Percentiles rank a stretch among this genome's conserved stretches.
Conservation (phyloP, 2,113 vertebrate species). For the Meleagris gallopavo region DNA sequence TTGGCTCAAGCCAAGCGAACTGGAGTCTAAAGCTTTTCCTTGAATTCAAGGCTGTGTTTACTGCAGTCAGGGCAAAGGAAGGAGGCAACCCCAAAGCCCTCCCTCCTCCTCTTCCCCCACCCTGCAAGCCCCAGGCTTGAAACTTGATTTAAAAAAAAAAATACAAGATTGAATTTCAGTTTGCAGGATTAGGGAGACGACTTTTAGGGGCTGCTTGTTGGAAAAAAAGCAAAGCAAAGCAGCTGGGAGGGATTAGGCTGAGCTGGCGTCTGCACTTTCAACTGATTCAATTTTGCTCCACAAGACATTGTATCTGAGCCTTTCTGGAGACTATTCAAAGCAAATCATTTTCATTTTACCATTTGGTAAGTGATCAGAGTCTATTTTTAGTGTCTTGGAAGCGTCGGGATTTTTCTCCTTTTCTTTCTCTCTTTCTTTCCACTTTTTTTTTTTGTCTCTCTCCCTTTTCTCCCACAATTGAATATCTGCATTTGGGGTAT, state of each 20-base stretch:
- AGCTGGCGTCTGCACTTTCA: constrained; percentile 77
- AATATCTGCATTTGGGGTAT: constrained; percentile 34
- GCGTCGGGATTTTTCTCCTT: neutral
- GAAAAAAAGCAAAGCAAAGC: constrained; percentile 75
- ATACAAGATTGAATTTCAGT: constrained; percentile 80
- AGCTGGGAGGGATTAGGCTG: constrained; percentile 80
- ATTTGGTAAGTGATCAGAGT: constrained; percentile 71
- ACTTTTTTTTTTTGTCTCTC: neutral
- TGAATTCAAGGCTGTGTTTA: constrained; percentile 79
- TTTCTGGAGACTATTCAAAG: constrained; percentile 77
- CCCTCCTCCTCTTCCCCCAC: constrained; percentile 67
- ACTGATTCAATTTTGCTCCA: constrained; percentile 77
- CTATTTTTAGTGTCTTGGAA: constrained; percentile 71
- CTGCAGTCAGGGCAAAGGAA: constrained; percentile 47
- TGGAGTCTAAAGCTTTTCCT: constrained; percentile 72
- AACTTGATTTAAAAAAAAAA: constrained; percentile 73
- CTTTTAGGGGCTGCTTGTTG: constrained; percentile 79
- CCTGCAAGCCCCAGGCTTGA: constrained; percentile 71
- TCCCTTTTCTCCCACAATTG: neutral
- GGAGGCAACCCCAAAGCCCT: constrained; percentile 61
- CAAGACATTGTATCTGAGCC: constrained; percentile 77
- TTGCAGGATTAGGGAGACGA: constrained; percentile 79
- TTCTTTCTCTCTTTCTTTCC: neutral
- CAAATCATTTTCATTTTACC: constrained; percentile 76
- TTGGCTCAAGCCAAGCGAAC: constrained; percentile 69